phyloP scores from a whole-genome alignment of 2,797 vertebrate genomes.

The Botia almorhae region DNA sequence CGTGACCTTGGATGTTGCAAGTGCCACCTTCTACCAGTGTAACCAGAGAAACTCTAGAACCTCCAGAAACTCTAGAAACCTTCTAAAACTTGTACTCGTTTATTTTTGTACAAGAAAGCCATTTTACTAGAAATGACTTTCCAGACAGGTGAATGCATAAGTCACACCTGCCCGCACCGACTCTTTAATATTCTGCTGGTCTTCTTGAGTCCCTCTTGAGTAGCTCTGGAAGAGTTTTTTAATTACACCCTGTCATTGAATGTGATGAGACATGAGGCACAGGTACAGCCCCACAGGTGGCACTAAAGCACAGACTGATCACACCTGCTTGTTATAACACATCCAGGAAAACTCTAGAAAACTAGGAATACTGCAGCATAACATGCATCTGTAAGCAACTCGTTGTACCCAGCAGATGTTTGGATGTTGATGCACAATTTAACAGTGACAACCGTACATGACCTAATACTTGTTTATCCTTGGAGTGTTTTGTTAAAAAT shows the following conservation, averaged over 20 bases:
- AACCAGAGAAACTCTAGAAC: not conserved
- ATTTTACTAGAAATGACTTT: not conserved
- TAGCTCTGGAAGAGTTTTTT: slow-evolving; percentile 62
- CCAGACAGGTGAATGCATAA: slow-evolving; percentile 29
- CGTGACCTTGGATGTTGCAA: not conserved
- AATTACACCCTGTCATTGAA: slow-evolving; percentile 67
- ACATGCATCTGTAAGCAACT: not conserved
- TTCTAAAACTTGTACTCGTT: not conserved
- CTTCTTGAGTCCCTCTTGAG: slow-evolving; percentile 43
- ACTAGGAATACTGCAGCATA: slow-evolving; percentile 43
- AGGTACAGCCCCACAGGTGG: slow-evolving; percentile 58
- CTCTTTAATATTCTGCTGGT: slow-evolving; percentile 35
- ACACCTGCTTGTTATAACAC: slow-evolving; percentile 33
- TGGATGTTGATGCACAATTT: not conserved
- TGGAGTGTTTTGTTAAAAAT: not conserved
- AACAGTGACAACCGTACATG: not conserved
- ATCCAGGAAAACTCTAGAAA: slow-evolving; percentile 12
- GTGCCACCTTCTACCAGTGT: not conserved
- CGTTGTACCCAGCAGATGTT: slow-evolving; percentile 2
- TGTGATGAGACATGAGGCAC: slow-evolving; percentile 56
- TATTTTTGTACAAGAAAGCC: not conserved
- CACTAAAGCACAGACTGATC: not conserved
- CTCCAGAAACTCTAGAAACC: not conserved
- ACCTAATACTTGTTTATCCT: slow-evolving; percentile 13
- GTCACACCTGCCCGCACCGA: slow-evolving; percentile 27